phyloP scores from a whole-genome alignment of 2,797 vertebrate species.

The Sebastes aleutianus region DNA sequence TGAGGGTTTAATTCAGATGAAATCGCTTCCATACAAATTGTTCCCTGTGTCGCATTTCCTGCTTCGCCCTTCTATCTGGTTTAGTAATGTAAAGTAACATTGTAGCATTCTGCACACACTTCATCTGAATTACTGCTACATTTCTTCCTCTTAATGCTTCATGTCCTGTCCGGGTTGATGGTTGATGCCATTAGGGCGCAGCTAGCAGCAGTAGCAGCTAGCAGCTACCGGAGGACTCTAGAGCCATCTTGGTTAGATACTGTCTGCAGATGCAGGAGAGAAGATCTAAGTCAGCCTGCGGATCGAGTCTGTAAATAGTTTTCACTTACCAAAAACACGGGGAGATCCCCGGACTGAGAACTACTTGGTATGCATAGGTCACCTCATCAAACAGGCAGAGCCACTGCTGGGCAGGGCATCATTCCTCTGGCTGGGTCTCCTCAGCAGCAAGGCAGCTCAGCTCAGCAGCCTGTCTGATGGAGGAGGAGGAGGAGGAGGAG shows the following conservation, averaged over 20 bases:
- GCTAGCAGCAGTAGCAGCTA: constrained; percentile 65
- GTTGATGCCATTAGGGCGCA: constrained; percentile 18
- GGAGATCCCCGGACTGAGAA: constrained; percentile 73
- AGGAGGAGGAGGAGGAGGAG: constrained; percentile 18
- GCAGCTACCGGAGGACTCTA: constrained; percentile 56
- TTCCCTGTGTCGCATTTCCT: constrained; percentile 36
- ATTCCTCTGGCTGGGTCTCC: constrained; percentile 57
- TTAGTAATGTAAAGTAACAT: neutral
- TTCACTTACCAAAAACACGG: constrained; percentile 79
- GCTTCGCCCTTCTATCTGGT: neutral
- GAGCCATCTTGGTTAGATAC: constrained; percentile 64
- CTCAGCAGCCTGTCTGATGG: constrained; percentile 43
- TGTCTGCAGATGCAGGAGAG: constrained; percentile 45
- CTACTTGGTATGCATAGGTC: constrained; percentile 77
- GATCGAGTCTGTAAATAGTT: constrained; percentile 10
- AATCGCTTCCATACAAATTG: neutral
- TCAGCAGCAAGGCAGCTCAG: constrained; percentile 46
- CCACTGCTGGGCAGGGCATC: constrained; percentile 67
- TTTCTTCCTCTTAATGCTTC: neutral
- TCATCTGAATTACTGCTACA: neutral
- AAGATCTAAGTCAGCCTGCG: constrained; percentile 4
- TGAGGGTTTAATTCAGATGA: neutral
- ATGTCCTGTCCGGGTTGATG: neutral
- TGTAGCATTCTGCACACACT: neutral
- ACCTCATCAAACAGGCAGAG: constrained; percentile 67